phyloP scores from a whole-genome alignment of 1,140 invertebrate species.

The Drosophila willistoni region DNA sequence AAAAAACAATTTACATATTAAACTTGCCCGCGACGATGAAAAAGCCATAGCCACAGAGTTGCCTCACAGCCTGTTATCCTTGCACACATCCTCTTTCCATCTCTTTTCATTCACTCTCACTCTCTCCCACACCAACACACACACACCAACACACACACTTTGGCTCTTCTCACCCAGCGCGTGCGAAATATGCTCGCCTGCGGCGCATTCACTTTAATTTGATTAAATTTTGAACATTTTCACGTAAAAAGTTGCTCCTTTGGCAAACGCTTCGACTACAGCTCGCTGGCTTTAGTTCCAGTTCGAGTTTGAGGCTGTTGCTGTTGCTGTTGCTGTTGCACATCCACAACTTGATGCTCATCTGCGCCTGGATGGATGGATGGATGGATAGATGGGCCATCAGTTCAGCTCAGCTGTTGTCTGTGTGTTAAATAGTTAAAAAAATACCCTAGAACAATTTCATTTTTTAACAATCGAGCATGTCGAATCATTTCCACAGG shows the following conservation, averaged over 20 bases:
- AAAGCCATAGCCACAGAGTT: constrained; percentile 40
- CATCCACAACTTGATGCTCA: constrained; percentile 36
- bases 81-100: constrained; percentile 25
- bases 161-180: constrained; percentile 40
- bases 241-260: constrained; percentile 79
- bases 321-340: constrained; percentile 34
- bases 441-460: constrained; percentile 10
- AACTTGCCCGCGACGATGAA: constrained; percentile 58
- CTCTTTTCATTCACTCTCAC: no score
- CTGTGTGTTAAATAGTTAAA: constrained; percentile 14
- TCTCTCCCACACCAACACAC: background rate
- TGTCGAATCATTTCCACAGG: background rate
- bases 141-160: constrained; percentile 12
- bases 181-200: constrained; percentile 81
- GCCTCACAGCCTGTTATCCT: constrained; percentile 48
- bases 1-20: constrained; percentile 81
- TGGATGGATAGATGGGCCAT: constrained; percentile 9
- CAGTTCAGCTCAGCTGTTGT: constrained; percentile 11
- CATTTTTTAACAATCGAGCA: background rate
- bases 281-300: constrained; percentile 14
- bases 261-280: constrained; percentile 27
- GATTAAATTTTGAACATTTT: constrained; percentile 83
- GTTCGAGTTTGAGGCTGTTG: constrained; percentile 30
- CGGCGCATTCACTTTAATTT: constrained; percentile 82
- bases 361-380: constrained; percentile 31